Conservation (phyloP, 2,888 invertebrate species). For the Augiades crinisus region DNA sequence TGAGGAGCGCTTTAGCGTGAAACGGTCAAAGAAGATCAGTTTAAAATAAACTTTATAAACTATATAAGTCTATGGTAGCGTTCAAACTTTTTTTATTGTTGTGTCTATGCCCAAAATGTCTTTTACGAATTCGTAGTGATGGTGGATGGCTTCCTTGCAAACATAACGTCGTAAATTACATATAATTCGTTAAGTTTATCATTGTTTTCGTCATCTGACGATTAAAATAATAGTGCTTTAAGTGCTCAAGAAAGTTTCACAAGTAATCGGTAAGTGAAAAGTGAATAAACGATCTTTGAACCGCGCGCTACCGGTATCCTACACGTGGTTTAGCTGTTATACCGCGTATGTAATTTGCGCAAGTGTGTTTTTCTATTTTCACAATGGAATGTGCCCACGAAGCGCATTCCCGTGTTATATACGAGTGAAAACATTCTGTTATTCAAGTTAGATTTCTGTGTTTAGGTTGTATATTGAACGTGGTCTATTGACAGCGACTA, state of each 20-base stretch:
- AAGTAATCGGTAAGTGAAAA: constrained; percentile 75
- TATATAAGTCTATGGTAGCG: constrained; percentile 27
- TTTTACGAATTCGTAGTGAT: constrained; percentile 81
- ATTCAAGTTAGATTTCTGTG: constrained; percentile 45
- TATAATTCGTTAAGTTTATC: constrained; percentile 62
- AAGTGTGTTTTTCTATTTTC: constrained; percentile 53
- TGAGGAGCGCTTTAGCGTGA: no score
- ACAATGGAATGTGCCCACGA: constrained; percentile 41
- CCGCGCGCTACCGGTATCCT: constrained; percentile 73
- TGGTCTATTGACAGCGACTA: constrained; percentile 70
- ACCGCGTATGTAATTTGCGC: constrained; percentile 55
- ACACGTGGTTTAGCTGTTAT: constrained; percentile 73
- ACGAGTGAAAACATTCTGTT: constrained; percentile 41
- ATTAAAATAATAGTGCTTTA: constrained; percentile 67
- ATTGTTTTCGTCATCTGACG: constrained; percentile 60
- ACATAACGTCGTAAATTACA: constrained; percentile 75
- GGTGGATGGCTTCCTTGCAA: constrained; percentile 81
- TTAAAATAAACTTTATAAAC: no score
- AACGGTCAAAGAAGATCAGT: no score
- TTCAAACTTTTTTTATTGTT: constrained; percentile 51
- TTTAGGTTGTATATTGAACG: constrained; percentile 75
- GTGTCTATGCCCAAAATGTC: constrained; percentile 77
- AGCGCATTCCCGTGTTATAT: constrained; percentile 39
- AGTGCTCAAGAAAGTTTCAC: constrained; percentile 75
- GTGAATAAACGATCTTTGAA: constrained; percentile 59